Percentiles rank a stretch among this genome's conserved stretches.
phyloP scores from a whole-genome alignment of 2,888 invertebrate genomes.

The Agrypnus murinus region DNA sequence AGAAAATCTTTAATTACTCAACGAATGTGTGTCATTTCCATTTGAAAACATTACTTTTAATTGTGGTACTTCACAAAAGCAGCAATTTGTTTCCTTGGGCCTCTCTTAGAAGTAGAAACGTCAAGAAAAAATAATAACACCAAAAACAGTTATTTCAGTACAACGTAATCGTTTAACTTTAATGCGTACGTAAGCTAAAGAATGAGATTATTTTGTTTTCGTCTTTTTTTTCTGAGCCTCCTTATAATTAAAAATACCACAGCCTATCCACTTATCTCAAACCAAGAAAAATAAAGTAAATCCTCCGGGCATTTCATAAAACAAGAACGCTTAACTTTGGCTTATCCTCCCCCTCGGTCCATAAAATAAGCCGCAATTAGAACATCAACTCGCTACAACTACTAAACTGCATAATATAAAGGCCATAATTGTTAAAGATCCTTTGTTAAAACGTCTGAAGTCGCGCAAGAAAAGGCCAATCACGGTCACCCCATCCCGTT shows the following conservation, averaged over 20 bases:
- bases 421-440: slow-evolving; percentile 49
- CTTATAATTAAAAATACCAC: slow-evolving; percentile 35
- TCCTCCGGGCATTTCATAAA: slow-evolving; percentile 41
- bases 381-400: slow-evolving; percentile 49
- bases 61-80: too few species aligned
- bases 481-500: slow-evolving; percentile 44
- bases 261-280: slow-evolving; percentile 37
- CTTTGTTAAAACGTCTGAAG: slow-evolving; percentile 49
- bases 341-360: slow-evolving; percentile 41
- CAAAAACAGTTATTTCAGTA: too few species aligned
- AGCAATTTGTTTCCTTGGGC: too few species aligned
- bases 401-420: slow-evolving; percentile 47
- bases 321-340: slow-evolving; percentile 42
- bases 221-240: neutral
- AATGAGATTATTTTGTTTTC: neutral
- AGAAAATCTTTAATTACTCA: too few species aligned
- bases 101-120: too few species aligned
- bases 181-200: neutral
- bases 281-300: slow-evolving; percentile 41
- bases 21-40: too few species aligned
- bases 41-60: too few species aligned
- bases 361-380: slow-evolving; percentile 48
- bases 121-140: too few species aligned
- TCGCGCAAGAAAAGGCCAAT: slow-evolving; percentile 48
- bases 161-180: slow-evolving; percentile 19